Percentiles rank a stretch among this genome's conserved stretches.
phyloP scores from a whole-genome alignment of 2,797 vertebrate species.

The Bucorvus abyssinicus region DNA sequence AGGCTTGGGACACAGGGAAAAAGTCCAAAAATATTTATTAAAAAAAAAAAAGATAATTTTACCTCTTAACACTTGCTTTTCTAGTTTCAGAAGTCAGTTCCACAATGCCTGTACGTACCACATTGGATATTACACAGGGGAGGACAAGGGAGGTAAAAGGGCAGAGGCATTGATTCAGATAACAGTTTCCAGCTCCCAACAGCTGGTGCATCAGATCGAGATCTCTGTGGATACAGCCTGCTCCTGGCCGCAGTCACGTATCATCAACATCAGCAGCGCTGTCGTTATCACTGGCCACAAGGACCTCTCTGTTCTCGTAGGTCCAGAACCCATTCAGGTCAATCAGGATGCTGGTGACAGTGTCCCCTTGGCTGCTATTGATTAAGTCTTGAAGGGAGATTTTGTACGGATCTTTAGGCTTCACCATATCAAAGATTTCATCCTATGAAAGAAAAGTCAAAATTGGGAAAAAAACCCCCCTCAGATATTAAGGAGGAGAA shows the following conservation, averaged over 20 bases:
- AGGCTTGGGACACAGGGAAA: background rate
- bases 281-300: slow-evolving; percentile 90
- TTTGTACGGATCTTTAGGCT: slow-evolving; percentile 93
- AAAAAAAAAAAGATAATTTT: background rate
- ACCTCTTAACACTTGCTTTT: background rate
- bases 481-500: background rate
- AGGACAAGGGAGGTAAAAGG: background rate
- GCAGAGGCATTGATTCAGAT: slow-evolving; percentile 29
- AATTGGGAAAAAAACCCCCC: background rate
- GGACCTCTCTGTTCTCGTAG: slow-evolving; percentile 96
- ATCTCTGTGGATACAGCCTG: background rate
- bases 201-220: background rate
- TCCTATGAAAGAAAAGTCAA: slow-evolving; percentile 79
- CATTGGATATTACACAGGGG: background rate
- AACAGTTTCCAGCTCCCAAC: slow-evolving; percentile 26
- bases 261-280: slow-evolving; percentile 84
- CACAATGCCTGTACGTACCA: background rate
- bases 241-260: slow-evolving; percentile 73
- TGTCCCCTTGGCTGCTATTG: slow-evolving; percentile 96
- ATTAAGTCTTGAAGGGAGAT: slow-evolving; percentile 98
- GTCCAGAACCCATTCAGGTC: slow-evolving; percentile 99
- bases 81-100: background rate
- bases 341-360: slow-evolving; percentile 95
- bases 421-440: slow-evolving; percentile 99
- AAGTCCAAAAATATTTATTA: slow-evolving; percentile 36